Percentiles rank a stretch among this genome's conserved stretches.
phyloP scores from a whole-genome alignment of 1,140 invertebrate genomes.

The Cyphomyrmex costatus region DNA sequence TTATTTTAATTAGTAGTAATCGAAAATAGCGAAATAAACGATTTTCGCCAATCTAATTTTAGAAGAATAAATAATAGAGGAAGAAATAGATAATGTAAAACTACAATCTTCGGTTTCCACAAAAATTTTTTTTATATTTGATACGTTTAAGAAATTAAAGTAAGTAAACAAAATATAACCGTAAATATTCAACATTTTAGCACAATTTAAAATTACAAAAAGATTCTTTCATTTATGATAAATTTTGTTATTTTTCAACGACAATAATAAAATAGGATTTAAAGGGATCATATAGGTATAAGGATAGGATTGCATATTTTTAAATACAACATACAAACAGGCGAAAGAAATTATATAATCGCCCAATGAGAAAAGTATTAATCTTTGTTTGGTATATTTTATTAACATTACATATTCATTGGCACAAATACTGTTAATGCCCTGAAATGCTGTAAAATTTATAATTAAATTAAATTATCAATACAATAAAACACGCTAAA shows the following conservation, averaged over 20 bases:
- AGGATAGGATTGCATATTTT: slow-evolving; percentile 8
- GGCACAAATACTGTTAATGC: slow-evolving; percentile 74
- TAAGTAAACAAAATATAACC: background rate
- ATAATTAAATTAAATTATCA: slow-evolving; percentile 18
- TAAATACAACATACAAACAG: background rate
- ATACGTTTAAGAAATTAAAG: background rate
- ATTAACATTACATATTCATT: slow-evolving; percentile 78
- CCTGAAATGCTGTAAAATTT: slow-evolving; percentile 69
- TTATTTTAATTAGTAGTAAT: background rate
- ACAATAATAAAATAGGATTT: background rate
- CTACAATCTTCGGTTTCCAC: background rate
- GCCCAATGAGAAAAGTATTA: slow-evolving; percentile 21
- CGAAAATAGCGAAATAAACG: background rate
- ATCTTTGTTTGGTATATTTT: slow-evolving; percentile 72
- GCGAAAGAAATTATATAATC: slow-evolving; percentile 1
- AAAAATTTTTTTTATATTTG: background rate
- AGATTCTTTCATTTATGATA: background rate
- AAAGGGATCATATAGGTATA: background rate
- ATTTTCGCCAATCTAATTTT: background rate
- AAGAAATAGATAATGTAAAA: slow-evolving; percentile 5
- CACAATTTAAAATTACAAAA: background rate
- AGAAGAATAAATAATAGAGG: background rate
- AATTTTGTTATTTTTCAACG: background rate
- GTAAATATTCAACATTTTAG: background rate
- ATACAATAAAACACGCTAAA: background rate